Base-by-base conservation (phyloP, 2,113 vertebrate species). In the Stercorarius parasiticus region DNA sequence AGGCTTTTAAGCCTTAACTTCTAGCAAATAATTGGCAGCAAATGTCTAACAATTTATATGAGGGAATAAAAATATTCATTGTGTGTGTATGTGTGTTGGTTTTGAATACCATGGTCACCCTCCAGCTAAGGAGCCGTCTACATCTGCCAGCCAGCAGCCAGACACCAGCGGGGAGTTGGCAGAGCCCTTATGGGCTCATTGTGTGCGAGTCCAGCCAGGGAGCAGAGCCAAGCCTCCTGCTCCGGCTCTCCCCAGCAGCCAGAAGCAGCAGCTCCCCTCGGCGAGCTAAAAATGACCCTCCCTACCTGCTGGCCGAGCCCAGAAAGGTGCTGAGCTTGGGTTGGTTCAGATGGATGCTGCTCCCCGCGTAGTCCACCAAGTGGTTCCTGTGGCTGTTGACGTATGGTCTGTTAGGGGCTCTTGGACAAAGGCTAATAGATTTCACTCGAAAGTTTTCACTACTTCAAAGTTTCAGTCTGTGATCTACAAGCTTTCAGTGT, bases 71-170 rank as follows among this genome's bases (percentile, higher is more conserved):
- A 96, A 85, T 95, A 91, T 53, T 85, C 84, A 47, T 58, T 95
- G 56, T 97, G 81, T 87, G 86, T 85, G 81, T 72, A 25, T 95
- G 77, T 87, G 81, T 90, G 78, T 77, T 97, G 94, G 95, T 94
- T 97, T 91, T 77, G 81, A 94, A 32, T 14, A 26, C 70, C 45
- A 50, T 10, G 50, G 86, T 96, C 91, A 80, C 83, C 78, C 78
- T 97, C 86, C 93, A 97, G 93, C 97, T 85, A 72, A 69, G 86
- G 53, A 93, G 89, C 78, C 49, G 3, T 91, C 96, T 85, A 85
- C 89, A 77, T 94, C 94, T 95, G 91, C 91, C 95, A 94, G 89
- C 36, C 95, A 96, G 93, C 94, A 95, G 93, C 43, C 83, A 95
- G 90, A 15, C 94, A 95, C 30, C 94, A 95, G 91, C 4, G 0